Evolutionary conservation across 2,888 invertebrate species (phyloP).

Genomic region (Caradrina clavipalpis): DNA sequence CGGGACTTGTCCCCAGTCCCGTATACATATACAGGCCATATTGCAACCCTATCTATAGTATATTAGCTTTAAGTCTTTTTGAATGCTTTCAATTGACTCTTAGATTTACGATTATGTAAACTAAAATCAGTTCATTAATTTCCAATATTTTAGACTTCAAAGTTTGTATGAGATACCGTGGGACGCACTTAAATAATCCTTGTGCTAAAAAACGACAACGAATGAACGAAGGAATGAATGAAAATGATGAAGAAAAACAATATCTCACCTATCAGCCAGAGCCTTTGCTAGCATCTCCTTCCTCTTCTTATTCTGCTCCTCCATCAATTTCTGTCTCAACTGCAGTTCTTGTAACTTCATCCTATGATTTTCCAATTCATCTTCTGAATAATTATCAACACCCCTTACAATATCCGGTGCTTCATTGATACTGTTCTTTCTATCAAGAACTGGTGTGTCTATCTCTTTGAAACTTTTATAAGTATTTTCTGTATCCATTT

Average conservation of each 20-base stretch:
- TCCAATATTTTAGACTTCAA: too few species aligned
- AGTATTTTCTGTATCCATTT: constrained; percentile 50
- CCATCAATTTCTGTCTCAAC: constrained; percentile 93
- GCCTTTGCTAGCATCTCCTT: constrained; percentile 94
- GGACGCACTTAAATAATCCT: too few species aligned
- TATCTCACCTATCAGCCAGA: constrained; percentile 92
- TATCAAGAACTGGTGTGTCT: constrained; percentile 51
- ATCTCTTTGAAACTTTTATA: constrained; percentile 58
- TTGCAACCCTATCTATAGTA: too few species aligned
- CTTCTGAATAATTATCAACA: constrained; percentile 81
- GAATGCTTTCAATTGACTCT: too few species aligned
- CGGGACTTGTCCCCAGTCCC: too few species aligned
- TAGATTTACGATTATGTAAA: too few species aligned
- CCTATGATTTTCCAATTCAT: constrained; percentile 83
- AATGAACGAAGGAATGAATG: too few species aligned
- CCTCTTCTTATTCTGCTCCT: constrained; percentile 95
- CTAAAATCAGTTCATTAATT: too few species aligned
- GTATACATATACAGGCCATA: too few species aligned
- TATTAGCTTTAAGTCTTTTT: too few species aligned
- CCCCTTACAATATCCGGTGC: constrained; percentile 81
- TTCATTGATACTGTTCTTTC: constrained; percentile 63
- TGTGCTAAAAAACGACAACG: too few species aligned
- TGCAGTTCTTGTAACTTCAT: constrained; percentile 93
- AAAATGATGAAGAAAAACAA: background rate
- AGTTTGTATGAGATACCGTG: too few species aligned